Conservation (phyloP, 1,140 invertebrate species). For the Papilio dardanus region DNA sequence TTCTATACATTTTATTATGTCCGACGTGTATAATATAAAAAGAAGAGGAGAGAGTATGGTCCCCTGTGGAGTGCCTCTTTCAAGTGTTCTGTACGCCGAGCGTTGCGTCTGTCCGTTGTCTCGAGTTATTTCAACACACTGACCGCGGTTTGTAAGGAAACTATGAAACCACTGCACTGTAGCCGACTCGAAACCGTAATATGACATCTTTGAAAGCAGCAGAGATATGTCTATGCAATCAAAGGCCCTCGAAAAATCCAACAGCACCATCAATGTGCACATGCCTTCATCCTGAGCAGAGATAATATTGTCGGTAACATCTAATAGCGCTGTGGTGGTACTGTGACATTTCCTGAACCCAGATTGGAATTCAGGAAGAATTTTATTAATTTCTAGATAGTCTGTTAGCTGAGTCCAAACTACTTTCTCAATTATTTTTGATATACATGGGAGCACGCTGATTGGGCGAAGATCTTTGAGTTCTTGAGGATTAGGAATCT, state of each 20-base stretch:
- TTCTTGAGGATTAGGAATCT: constrained; percentile 32
- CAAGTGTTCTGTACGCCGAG: not conserved
- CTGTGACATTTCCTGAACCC: not conserved
- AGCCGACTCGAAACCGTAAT: not conserved
- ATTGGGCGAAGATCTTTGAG: constrained; percentile 46
- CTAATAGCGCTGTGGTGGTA: not conserved
- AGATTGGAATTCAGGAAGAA: constrained; percentile 28
- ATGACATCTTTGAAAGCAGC: constrained; percentile 13
- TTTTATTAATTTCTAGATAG: constrained; percentile 30
- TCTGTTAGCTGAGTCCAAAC: constrained; percentile 38
- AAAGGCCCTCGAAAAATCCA: no score
- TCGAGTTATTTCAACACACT: not conserved
- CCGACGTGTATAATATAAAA: constrained; percentile 30
- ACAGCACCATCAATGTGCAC: constrained; percentile 7
- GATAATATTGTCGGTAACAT: constrained; percentile 5
- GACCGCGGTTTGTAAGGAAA: not conserved
- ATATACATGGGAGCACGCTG: constrained; percentile 43
- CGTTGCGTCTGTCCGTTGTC: not conserved
- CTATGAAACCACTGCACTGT: constrained; percentile 29
- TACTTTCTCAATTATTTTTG: constrained; percentile 42
- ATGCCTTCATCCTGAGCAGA: constrained; percentile 1
- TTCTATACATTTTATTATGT: constrained; percentile 26
- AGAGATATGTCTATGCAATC: constrained; percentile 5
- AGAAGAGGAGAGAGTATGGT: constrained; percentile 28
- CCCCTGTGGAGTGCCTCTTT: constrained; percentile 33